Evolutionary conservation across 2,797 vertebrate species (phyloP).

Genomic region (Molothrus ater): DNA sequence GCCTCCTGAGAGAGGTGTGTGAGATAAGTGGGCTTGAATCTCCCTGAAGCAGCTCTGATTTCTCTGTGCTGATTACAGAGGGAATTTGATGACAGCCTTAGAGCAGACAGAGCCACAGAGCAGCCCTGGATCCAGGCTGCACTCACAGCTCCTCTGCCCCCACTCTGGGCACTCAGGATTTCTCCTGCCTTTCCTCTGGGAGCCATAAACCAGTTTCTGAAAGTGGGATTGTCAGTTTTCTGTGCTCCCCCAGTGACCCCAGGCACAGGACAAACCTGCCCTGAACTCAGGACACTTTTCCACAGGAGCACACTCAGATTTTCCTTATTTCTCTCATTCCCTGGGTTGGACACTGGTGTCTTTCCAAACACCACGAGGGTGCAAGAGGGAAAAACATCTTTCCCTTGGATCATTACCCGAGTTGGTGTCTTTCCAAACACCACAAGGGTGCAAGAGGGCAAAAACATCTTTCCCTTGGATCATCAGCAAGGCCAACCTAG

Average conservation of each 20-base stretch:
- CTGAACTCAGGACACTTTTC: neutral
- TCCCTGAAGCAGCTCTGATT: constrained; percentile 49
- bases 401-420: neutral
- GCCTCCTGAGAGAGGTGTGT: constrained; percentile 27
- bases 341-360: neutral
- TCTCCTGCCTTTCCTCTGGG: neutral
- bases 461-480: neutral
- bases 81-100: constrained; percentile 34
- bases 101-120: neutral
- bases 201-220: neutral
- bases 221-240: neutral
- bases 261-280: neutral
- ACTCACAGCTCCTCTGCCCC: neutral
- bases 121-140: neutral
- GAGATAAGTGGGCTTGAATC: constrained; percentile 54
- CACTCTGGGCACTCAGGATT: neutral
- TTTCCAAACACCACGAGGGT: neutral
- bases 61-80: constrained; percentile 6
- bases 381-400: neutral
- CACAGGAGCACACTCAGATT: neutral
- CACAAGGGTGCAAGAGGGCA: neutral
- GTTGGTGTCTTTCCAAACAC: neutral
- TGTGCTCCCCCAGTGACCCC: neutral
- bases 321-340: neutral
- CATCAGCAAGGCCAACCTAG: neutral